Evolutionary conservation across 2,113 vertebrate genomes (phyloP).

Genomic region (Hippoglossus stenolepis): DNA sequence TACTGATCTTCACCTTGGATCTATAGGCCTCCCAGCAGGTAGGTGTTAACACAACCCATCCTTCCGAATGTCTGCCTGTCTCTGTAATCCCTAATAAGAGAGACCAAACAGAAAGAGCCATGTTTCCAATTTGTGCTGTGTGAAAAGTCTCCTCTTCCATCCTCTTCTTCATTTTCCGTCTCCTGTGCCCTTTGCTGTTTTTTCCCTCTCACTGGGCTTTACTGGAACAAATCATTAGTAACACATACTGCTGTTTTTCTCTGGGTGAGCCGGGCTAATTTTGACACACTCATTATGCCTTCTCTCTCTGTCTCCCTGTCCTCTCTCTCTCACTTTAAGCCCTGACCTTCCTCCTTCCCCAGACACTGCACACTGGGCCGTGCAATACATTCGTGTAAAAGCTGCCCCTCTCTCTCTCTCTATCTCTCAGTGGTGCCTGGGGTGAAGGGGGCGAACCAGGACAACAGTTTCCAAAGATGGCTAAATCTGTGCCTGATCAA

Average conservation of each 20-base stretch:
- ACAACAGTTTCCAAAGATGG: conserved; percentile 20
- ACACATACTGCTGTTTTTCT: conserved; percentile 69
- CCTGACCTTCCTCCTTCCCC: conserved; percentile 33
- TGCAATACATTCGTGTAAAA: conserved; percentile 56
- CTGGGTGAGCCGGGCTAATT: conserved; percentile 66
- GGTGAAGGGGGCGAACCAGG: conserved; percentile 33
- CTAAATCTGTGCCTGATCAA: conserved; percentile 9
- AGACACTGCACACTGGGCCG: conserved; percentile 22
- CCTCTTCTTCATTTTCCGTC: conserved; percentile 27
- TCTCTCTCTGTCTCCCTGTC: conserved; percentile 22
- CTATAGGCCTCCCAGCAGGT: not conserved
- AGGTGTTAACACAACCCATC: not conserved
- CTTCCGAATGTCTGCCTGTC: conserved; percentile 10
- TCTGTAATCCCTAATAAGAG: conserved; percentile 47
- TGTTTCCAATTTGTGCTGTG: conserved; percentile 40
- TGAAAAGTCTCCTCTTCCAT: conserved; percentile 32
- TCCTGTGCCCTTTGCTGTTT: conserved; percentile 45
- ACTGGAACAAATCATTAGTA: conserved; percentile 68
- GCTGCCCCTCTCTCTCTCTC: conserved; percentile 21
- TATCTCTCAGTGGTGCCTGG: conserved; percentile 11
- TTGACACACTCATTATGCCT: conserved; percentile 69
- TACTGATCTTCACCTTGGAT: not conserved
- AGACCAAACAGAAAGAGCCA: conserved; percentile 24
- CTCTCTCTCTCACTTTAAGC: conserved; percentile 22
- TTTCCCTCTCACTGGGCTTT: conserved; percentile 46